Evolutionary conservation across 2,888 invertebrate species (phyloP), one percentile per base, ranked within the genome.

Genomic region (Polyommatus icarus): DNA sequence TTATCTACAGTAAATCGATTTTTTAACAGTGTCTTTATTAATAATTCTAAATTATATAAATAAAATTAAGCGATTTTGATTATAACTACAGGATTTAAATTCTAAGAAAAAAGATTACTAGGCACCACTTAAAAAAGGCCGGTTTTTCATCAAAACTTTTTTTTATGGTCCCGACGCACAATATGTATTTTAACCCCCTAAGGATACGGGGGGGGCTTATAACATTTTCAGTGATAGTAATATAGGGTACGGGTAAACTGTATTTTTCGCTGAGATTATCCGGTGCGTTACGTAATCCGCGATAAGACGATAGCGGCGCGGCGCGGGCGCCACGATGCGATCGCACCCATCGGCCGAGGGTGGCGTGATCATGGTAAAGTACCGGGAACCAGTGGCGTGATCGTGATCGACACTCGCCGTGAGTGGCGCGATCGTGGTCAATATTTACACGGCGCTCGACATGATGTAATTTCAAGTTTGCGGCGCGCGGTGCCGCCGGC

Each of bases 401-500:
- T 24, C 24, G 24, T 24, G 24, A 1, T 1, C 24, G 24, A 24
- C 24, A 24, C 24, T 24, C 24, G 24, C 24, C 24, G 24, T 1
- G 24, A 24, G 24, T 24, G 24, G 89, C 87, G 89, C 89, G 89
- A 89, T 89, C 88, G 87, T 88, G 87, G 87, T 89, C 90, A 91
- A 92, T 92, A 92, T 93, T 93, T 91, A 90, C 90, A 86, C 90
- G 90, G 89, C 89, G 89, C 86, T 87, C 88, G 89, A 84, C 83
- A 86, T 91, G 91, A 92, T 91, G 91, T 92, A 90, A 91, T 88
- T 78, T 80, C 77, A 76, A 79, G 77, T 87, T 87, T 88, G 84
- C 86, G 86, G 85, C 85, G 85, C 83, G 86, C 83, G 86, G 82
- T 83, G 84, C 84, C 82, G 85, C 85, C 82, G 79, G 85, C 88